phyloP scores from a whole-genome alignment of 2,888 invertebrate species.

The Hymenopus coronatus region DNA sequence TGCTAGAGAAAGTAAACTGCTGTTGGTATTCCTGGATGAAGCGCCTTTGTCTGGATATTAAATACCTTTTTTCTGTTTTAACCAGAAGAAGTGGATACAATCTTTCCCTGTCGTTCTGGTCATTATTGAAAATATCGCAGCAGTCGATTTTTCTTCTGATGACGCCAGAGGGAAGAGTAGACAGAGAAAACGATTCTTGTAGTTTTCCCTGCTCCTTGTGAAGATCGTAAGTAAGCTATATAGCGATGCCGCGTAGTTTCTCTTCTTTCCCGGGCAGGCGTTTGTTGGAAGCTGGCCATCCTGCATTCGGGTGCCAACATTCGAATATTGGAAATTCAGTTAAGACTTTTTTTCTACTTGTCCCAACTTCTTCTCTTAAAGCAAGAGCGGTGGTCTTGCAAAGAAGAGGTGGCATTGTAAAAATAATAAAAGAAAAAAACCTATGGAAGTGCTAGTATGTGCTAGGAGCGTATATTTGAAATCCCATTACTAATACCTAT shows the following conservation, averaged over 20 bases:
- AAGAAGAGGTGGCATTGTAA: background rate
- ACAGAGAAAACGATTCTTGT: background rate
- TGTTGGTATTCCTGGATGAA: background rate
- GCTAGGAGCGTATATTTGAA: background rate
- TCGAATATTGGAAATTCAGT: constrained; percentile 16
- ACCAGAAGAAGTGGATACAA: background rate
- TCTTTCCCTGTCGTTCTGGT: background rate
- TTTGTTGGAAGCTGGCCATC: background rate
- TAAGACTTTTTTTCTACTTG: background rate
- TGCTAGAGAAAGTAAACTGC: too few species aligned
- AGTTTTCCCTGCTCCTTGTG: background rate
- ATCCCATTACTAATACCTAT: background rate
- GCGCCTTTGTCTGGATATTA: background rate
- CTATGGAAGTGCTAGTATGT: background rate
- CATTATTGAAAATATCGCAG: background rate
- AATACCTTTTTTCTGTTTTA: background rate
- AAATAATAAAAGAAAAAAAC: background rate
- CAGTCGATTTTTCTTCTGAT: background rate
- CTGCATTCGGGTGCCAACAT: constrained; percentile 4
- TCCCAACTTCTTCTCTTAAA: background rate
- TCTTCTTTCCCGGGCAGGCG: background rate
- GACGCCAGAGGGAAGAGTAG: background rate
- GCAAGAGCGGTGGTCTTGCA: background rate
- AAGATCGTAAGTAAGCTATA: background rate
- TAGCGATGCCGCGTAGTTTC: background rate